These are phyloP conservation scores for Augochlorella aurata DNA, from an alignment of 2,888 invertebrate species.

Conservation along the genomic window DNA sequence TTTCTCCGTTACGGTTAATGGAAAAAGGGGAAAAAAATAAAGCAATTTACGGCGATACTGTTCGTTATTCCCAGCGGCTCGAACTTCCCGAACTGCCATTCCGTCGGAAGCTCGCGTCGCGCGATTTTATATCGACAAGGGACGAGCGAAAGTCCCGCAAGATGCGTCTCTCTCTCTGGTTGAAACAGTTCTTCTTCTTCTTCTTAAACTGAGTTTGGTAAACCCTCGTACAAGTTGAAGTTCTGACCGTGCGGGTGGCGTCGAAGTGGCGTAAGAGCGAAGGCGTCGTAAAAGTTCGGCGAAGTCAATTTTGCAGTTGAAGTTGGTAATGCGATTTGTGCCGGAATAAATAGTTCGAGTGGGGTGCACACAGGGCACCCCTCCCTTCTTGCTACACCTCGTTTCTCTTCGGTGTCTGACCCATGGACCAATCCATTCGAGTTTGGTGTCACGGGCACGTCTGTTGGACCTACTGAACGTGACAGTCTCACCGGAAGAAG, in stretches of 20 bases:
- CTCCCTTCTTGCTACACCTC: conserved; percentile 47
- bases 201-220: conserved; percentile 81
- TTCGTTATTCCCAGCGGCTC: conserved; percentile 68
- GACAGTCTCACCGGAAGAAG: conserved; percentile 72
- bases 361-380: conserved; percentile 49
- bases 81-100: conserved; percentile 74
- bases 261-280: conserved; percentile 73
- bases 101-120: conserved; percentile 67
- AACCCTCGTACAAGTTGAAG: conserved; percentile 80
- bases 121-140: conserved; percentile 74
- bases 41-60: conserved; percentile 60
- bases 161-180: conserved; percentile 71
- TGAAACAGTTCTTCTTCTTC: conserved; percentile 75
- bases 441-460: conserved; percentile 76
- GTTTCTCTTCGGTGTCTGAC: conserved; percentile 60
- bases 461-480: conserved; percentile 75
- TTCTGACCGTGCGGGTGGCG: conserved; percentile 76
- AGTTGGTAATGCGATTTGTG: conserved; percentile 82
- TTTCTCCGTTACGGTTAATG: conserved; percentile 36
- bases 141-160: conserved; percentile 65
- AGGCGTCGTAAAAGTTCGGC: conserved; percentile 80
- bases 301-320: conserved; percentile 82
- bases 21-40: conserved; percentile 45
- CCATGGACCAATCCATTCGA: conserved; percentile 67
- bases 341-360: conserved; percentile 78